These are phyloP conservation scores for Conus canariensis DNA, from an alignment of 2,888 invertebrate genomes.

Conservation along the genomic window DNA sequence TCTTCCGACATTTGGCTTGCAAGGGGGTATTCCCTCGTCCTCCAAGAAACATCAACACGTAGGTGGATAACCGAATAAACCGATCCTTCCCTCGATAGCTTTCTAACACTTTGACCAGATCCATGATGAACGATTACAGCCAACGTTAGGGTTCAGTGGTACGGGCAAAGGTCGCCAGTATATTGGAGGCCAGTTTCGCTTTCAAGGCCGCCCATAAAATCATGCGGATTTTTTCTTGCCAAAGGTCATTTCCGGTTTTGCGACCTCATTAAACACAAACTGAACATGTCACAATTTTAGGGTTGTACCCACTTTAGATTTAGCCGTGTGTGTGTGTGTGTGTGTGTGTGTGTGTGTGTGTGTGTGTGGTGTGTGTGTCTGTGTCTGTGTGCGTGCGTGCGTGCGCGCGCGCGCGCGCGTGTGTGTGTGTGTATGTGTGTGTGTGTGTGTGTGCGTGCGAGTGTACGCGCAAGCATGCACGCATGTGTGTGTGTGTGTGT, in stretches of 20 bases:
- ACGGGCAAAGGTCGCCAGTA: constrained; percentile 30
- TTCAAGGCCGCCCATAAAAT: constrained; percentile 2
- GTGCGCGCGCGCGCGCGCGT: too few species aligned
- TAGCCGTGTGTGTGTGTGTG: not conserved
- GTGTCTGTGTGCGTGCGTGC: too few species aligned
- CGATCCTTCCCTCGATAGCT: constrained; percentile 93
- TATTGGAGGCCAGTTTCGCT: constrained; percentile 6
- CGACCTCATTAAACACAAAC: not conserved
- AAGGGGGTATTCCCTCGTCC: constrained; percentile 57
- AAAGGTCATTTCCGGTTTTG: constrained; percentile 7
- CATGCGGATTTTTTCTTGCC: not conserved
- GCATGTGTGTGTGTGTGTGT: too few species aligned
- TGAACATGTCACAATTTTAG: too few species aligned
- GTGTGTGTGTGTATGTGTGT: too few species aligned
- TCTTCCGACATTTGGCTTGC: constrained; percentile 55
- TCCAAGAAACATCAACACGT: constrained; percentile 85
- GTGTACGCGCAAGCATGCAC: too few species aligned
- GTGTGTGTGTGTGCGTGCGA: too few species aligned
- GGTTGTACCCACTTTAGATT: not conserved
- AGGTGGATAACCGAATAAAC: constrained; percentile 88
- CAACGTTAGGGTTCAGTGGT: too few species aligned
- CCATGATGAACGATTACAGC: not conserved
- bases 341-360: too few species aligned
- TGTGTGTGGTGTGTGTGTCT: too few species aligned
- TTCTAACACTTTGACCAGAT: constrained; percentile 80